Conservation (phyloP, 1,140 invertebrate genomes). For the Argopecten irradians region DNA sequence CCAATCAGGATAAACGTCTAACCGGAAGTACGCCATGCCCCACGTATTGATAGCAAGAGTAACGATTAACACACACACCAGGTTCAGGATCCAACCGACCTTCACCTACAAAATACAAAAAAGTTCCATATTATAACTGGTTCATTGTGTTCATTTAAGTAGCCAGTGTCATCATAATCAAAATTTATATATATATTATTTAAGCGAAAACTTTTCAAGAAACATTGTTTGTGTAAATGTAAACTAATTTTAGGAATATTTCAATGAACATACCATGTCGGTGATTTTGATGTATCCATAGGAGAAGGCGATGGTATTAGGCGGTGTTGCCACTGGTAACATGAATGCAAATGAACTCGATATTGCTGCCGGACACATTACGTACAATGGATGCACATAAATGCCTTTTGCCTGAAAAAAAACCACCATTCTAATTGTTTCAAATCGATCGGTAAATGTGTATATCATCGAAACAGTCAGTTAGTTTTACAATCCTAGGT, state of each 20-base stretch:
- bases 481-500: too few relatives aligned
- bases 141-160: too few relatives aligned
- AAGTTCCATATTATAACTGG: background rate
- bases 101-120: conserved; percentile 77
- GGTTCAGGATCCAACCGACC: conserved; percentile 87
- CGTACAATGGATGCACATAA: conserved; percentile 86
- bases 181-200: too few relatives aligned
- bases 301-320: conserved; percentile 93
- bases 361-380: conserved; percentile 90
- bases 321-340: conserved; percentile 90
- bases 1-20: conserved; percentile 56
- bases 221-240: too few relatives aligned
- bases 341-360: conserved; percentile 87
- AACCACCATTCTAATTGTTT: too few relatives aligned
- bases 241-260: too few relatives aligned
- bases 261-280: conserved; percentile 77
- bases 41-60: conserved; percentile 84
- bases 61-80: conserved; percentile 84
- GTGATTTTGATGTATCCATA: conserved; percentile 72
- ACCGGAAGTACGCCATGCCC: conserved; percentile 66
- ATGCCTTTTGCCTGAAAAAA: conserved; percentile 89
- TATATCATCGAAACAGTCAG: too few relatives aligned
- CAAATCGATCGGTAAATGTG: too few relatives aligned
- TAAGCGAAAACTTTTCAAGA: too few relatives aligned
- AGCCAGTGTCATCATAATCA: too few relatives aligned